Evolutionary conservation across 1,140 invertebrate genomes (phyloP).

Genomic region (Atopsyche davidsoni): DNA sequence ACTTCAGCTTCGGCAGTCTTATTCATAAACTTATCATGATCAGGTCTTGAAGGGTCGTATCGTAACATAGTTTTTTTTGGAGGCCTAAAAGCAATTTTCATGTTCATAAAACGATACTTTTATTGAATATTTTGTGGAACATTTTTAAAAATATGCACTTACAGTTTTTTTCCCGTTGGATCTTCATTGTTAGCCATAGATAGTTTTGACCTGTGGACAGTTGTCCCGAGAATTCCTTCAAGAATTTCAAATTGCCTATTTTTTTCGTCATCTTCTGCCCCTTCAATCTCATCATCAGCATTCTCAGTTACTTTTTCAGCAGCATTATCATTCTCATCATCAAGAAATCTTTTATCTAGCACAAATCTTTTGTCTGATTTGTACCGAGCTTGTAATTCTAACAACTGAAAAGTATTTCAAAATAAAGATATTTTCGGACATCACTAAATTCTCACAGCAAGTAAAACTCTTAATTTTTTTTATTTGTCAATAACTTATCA

Average conservation of each 20-base stretch:
- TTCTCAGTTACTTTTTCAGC: slow-evolving; percentile 28
- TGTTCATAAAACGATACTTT: slow-evolving; percentile 3
- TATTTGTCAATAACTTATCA: too few relatives aligned
- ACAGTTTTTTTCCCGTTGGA: slow-evolving; percentile 36
- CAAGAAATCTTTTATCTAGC: slow-evolving; percentile 53
- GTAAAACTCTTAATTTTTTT: too few relatives aligned
- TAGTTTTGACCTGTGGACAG: slow-evolving; percentile 36
- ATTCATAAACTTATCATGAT: slow-evolving; percentile 53
- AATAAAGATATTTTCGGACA: slow-evolving; percentile 16
- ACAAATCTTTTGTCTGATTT: slow-evolving; percentile 56
- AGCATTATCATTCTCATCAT: slow-evolving; percentile 31
- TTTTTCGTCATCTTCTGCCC: slow-evolving; percentile 48
- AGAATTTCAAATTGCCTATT: slow-evolving; percentile 53
- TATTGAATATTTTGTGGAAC: slow-evolving; percentile 1
- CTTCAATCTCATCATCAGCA: slow-evolving; percentile 32
- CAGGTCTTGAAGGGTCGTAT: slow-evolving; percentile 54
- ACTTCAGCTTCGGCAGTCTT: slow-evolving; percentile 30
- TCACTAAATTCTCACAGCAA: slow-evolving; percentile 14
- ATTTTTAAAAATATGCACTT: slow-evolving; percentile 26
- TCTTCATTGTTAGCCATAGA: slow-evolving; percentile 22
- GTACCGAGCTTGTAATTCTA: slow-evolving; percentile 50
- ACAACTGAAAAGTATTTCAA: slow-evolving; percentile 38
- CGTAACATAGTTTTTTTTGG: slow-evolving; percentile 51
- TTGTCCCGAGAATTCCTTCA: slow-evolving; percentile 49
- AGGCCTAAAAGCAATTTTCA: slow-evolving; percentile 34